Evolutionary conservation across 2,888 invertebrate species (phyloP).

Genomic region (Sinhomidia bicolor): DNA sequence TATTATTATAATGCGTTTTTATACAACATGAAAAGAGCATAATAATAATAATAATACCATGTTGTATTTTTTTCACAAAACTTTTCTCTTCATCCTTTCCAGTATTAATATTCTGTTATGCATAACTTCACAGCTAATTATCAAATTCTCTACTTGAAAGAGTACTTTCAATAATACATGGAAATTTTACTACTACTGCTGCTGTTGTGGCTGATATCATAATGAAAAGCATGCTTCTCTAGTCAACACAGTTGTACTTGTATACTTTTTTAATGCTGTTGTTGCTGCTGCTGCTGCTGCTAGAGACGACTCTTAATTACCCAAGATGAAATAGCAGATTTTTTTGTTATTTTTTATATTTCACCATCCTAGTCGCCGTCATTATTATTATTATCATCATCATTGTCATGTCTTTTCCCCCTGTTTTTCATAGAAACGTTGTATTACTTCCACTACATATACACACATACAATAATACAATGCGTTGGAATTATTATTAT

Average conservation of each 20-base stretch:
- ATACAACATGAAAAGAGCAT: not conserved
- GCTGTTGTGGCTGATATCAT: no score
- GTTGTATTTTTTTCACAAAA: not conserved
- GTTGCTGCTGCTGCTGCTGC: slow-evolving; percentile 37
- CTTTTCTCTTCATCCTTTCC: not conserved
- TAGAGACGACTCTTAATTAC: slow-evolving; percentile 72
- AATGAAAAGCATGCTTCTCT: not conserved
- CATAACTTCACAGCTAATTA: slow-evolving; percentile 38
- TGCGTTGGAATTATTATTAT: not conserved
- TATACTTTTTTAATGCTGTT: slow-evolving; percentile 33
- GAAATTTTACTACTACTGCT: not conserved
- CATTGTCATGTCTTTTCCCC: not conserved
- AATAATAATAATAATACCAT: slow-evolving; percentile 3
- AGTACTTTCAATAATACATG: slow-evolving; percentile 1
- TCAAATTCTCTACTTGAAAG: not conserved
- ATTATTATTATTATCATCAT: slow-evolving; percentile 4
- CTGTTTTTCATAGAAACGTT: not conserved
- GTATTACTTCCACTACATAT: no score
- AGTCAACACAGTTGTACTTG: not conserved
- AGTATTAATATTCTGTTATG: slow-evolving; percentile 22
- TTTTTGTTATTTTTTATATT: slow-evolving; percentile 49
- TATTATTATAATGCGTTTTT: slow-evolving; percentile 13
- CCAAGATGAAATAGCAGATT: slow-evolving; percentile 71
- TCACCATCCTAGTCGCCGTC: no score
- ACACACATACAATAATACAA: no score